Evolutionary conservation across 2,797 vertebrate genomes (phyloP).

Genomic region (Gastrophryne carolinensis): DNA sequence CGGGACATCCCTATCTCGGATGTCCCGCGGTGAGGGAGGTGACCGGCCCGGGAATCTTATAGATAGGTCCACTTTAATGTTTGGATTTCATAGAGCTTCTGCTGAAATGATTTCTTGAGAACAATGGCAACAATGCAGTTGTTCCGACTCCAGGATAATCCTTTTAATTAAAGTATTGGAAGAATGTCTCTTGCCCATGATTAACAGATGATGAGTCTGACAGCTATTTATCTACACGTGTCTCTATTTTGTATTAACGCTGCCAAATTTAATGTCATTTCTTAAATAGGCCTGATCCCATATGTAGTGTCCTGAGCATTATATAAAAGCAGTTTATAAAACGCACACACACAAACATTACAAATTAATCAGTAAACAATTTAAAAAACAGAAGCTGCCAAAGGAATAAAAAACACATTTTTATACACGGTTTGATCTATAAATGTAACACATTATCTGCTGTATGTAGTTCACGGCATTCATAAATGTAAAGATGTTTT

Average conservation of each 20-base stretch:
- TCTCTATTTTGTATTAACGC: neutral
- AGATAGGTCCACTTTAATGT: too few relatives aligned
- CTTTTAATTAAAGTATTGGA: neutral
- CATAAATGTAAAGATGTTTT: too few relatives aligned
- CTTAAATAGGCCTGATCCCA: neutral
- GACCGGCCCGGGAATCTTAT: too few relatives aligned
- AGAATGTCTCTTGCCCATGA: neutral
- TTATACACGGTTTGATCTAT: too few relatives aligned
- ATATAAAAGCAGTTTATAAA: constrained; percentile 28
- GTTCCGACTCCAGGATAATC: neutral
- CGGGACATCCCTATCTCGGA: too few relatives aligned
- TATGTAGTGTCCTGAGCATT: constrained; percentile 14
- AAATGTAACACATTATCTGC: too few relatives aligned
- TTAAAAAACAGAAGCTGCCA: constrained; percentile 13
- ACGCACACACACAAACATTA: neutral
- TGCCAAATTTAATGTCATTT: neutral
- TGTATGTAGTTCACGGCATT: too few relatives aligned
- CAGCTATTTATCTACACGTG: neutral
- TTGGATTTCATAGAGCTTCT: neutral
- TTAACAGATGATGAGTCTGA: neutral
- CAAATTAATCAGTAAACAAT: constrained; percentile 38
- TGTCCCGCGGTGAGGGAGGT: too few relatives aligned
- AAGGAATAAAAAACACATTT: too few relatives aligned
- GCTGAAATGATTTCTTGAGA: neutral
- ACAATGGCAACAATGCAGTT: neutral